Conservation (phyloP, 2,888 invertebrate genomes). For the Caenorhabditis doughertyi region DNA sequence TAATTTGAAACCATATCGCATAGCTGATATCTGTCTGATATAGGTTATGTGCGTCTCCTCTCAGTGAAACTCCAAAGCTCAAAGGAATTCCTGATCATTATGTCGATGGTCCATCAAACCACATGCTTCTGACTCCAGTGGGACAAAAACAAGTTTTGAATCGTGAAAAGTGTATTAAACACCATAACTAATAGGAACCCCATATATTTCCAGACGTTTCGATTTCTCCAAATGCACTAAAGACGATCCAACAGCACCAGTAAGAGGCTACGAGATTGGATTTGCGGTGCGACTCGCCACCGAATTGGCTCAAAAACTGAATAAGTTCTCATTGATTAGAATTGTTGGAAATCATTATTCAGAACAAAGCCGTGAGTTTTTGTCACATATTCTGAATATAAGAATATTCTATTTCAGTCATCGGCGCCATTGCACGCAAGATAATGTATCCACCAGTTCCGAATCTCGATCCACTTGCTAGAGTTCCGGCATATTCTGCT, state of each 20-base stretch:
- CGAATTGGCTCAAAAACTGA: constrained; percentile 31
- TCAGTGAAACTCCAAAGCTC: constrained; percentile 67
- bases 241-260: constrained; percentile 41
- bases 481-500: constrained; percentile 57
- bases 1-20: background rate
- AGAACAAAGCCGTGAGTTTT: constrained; percentile 42
- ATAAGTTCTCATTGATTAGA: constrained; percentile 28
- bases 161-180: constrained; percentile 60
- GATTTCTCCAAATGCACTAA: constrained; percentile 46
- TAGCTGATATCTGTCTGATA: no score
- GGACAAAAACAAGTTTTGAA: constrained; percentile 67
- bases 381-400: background rate
- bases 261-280: constrained; percentile 27
- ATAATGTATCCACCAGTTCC: constrained; percentile 71
- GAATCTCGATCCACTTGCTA: constrained; percentile 53
- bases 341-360: constrained; percentile 26
- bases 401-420: constrained; percentile 35
- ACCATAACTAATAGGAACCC: no score
- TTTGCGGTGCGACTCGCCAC: constrained; percentile 23
- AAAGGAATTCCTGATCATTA: constrained; percentile 66
- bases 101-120: constrained; percentile 61
- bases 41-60: constrained; percentile 17
- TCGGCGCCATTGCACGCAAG: constrained; percentile 52
- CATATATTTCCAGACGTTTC: constrained; percentile 52
- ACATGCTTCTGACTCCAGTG: constrained; percentile 62